phyloP scores from a whole-genome alignment of 1,140 invertebrate genomes.

The Euborellia annulipes region DNA sequence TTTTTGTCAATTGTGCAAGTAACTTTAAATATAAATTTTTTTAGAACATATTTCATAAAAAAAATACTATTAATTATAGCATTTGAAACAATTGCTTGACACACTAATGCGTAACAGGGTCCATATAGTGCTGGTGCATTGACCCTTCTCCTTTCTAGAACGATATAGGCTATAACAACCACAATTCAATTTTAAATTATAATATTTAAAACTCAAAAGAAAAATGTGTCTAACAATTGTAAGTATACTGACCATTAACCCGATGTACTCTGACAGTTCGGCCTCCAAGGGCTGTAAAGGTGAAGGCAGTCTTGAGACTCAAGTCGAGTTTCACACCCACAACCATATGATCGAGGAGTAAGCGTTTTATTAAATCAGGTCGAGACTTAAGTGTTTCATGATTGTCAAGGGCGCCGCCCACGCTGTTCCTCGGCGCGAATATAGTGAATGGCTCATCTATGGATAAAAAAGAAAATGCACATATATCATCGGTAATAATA shows the following conservation, averaged over 20 bases:
- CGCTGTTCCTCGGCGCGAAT: slow-evolving; percentile 36
- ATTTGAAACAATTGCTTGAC: no score
- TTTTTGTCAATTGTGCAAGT: no score
- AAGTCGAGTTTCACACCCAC: slow-evolving; percentile 27
- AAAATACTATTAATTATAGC: no score
- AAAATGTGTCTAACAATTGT: not conserved
- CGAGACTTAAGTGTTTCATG: slow-evolving; percentile 26
- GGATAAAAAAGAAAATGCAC: slow-evolving; percentile 19
- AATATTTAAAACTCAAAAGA: not conserved
- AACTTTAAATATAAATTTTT: no score
- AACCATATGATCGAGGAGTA: slow-evolving; percentile 39
- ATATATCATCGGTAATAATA: no score
- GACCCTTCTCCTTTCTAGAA: no score
- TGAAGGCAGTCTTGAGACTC: slow-evolving; percentile 26
- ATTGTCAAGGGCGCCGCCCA: slow-evolving; percentile 25
- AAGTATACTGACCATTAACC: slow-evolving; percentile 20
- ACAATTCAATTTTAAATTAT: no score
- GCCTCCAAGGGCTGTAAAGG: slow-evolving; percentile 34
- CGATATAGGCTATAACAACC: no score
- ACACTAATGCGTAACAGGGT: no score
- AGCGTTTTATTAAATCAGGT: slow-evolving; percentile 31
- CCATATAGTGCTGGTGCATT: no score
- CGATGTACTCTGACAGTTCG: slow-evolving; percentile 28
- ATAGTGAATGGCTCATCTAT: slow-evolving; percentile 40
- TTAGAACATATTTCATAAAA: no score